These are phyloP conservation scores for Mionectes macconnelli DNA, from an alignment of 2,113 vertebrate species.

Conservation along the genomic window DNA sequence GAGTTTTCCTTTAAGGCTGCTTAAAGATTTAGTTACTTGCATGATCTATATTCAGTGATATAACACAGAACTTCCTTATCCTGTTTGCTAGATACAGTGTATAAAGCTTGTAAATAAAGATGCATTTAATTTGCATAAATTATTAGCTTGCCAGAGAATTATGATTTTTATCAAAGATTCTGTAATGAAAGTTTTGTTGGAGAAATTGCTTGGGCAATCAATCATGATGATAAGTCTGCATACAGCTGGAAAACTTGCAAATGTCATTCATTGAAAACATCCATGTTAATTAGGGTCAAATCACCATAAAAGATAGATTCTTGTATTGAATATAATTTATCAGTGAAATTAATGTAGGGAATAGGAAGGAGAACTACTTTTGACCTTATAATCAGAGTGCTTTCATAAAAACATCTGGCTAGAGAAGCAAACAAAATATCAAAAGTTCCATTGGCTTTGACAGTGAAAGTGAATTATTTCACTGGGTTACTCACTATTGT, in stretches of 20 bases:
- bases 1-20: background rate
- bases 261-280: background rate
- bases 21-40: background rate
- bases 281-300: background rate
- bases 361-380: background rate
- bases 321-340: background rate
- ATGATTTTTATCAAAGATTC: conserved; percentile 22
- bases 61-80: background rate
- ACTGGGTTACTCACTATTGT: background rate
- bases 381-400: background rate
- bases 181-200: background rate
- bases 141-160: background rate
- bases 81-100: background rate
- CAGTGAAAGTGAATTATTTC: background rate
- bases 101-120: conserved; percentile 9
- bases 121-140: conserved; percentile 20
- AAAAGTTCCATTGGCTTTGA: background rate
- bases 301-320: background rate
- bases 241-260: background rate
- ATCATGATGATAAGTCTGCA: background rate
- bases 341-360: background rate
- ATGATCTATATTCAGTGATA: background rate
- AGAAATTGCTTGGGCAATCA: background rate
- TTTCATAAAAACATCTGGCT: background rate
- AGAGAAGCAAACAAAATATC: background rate